Conservation (phyloP, 2,797 vertebrate genomes). For the Alcedo atthis region DNA sequence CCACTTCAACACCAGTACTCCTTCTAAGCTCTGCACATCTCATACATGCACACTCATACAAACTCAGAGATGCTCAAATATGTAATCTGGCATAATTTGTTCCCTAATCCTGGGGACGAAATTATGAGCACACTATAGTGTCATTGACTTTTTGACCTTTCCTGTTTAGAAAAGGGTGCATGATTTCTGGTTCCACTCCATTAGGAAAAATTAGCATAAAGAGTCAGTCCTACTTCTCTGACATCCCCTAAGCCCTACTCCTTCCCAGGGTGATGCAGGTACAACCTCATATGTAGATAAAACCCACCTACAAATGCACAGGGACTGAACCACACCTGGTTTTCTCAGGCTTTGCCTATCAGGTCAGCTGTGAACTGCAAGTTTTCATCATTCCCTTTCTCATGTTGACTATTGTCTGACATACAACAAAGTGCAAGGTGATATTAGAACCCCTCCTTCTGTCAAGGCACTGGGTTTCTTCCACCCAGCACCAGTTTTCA, state of each 20-base stretch:
- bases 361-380: background rate
- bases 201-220: background rate
- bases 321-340: background rate
- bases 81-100: too few species aligned
- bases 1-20: too few species aligned
- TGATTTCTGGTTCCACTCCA: background rate
- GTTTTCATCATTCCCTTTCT: background rate
- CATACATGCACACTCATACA: too few species aligned
- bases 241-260: background rate
- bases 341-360: background rate
- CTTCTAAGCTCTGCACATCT: too few species aligned
- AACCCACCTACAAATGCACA: background rate
- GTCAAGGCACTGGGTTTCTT: background rate
- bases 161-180: too few species aligned
- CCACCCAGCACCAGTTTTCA: background rate
- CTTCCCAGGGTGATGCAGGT: background rate
- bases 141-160: too few species aligned
- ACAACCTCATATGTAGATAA: accelerated
- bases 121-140: too few species aligned
- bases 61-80: too few species aligned
- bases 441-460: background rate
- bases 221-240: background rate
- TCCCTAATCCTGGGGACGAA: too few species aligned
- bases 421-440: background rate
- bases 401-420: background rate